Percentiles rank a stretch among this genome's conserved stretches.
These are phyloP conservation scores for Therioaphis trifolii DNA, from an alignment of 2,888 invertebrate genomes.

Conservation along the genomic window DNA sequence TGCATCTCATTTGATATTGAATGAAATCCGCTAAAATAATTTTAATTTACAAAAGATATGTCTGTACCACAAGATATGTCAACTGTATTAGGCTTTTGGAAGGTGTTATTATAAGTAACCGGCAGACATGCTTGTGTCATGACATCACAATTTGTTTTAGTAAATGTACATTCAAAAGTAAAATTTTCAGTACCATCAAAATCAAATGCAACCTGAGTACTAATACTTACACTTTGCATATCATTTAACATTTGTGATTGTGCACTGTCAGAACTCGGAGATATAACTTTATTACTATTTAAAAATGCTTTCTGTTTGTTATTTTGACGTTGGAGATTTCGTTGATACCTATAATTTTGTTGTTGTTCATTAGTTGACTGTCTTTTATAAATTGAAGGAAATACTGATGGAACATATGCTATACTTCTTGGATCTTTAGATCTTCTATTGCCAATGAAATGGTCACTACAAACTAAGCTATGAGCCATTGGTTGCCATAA, in stretches of 20 bases:
- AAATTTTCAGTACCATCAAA: not conserved
- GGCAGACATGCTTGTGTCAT: not conserved
- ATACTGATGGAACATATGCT: not conserved
- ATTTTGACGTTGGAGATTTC: not conserved
- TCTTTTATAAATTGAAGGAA: not conserved
- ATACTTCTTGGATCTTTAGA: not conserved
- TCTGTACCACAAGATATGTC: constrained; percentile 17
- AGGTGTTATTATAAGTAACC: not conserved
- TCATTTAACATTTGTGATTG: not conserved
- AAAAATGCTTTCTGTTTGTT: not conserved
- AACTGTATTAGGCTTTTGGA: not conserved
- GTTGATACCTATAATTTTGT: not conserved
- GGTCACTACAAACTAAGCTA: not conserved
- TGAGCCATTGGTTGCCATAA: not conserved
- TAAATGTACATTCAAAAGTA: constrained; percentile 7
- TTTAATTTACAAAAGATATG: not conserved
- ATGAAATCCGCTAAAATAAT: not conserved
- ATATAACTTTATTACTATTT: not conserved
- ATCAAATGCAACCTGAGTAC: not conserved
- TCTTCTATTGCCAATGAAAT: constrained; percentile 1
- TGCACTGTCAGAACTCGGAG: not conserved
- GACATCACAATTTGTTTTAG: not conserved
- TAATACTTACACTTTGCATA: too few relatives aligned
- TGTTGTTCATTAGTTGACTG: not conserved
- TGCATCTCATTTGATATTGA: not conserved